These are phyloP conservation scores for Bombus pyrosoma DNA, from an alignment of 1,140 invertebrate species.

Conservation along the genomic window DNA sequence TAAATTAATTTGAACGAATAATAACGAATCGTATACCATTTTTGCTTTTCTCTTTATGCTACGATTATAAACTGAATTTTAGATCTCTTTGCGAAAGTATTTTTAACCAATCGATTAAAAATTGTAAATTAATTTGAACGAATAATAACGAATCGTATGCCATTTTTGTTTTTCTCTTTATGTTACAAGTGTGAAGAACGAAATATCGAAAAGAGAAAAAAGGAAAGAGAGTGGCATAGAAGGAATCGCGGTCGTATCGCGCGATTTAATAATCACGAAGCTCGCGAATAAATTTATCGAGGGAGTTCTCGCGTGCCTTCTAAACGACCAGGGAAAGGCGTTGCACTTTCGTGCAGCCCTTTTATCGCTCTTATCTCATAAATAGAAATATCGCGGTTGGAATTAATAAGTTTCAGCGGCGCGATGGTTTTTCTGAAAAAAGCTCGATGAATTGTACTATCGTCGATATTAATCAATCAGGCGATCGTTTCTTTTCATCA, in stretches of 20 bases:
- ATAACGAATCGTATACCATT: not conserved
- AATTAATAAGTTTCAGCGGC: not conserved
- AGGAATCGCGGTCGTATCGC: not conserved
- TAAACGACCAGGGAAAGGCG: not conserved
- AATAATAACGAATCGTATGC: too few relatives aligned
- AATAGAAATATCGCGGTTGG: constrained; percentile 13
- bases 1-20: too few relatives aligned
- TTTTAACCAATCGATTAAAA: too few relatives aligned
- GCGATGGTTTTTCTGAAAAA: not conserved
- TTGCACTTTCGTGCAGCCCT: constrained; percentile 11
- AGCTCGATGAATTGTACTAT: not conserved
- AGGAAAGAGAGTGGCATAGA: too few relatives aligned
- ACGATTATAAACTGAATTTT: too few relatives aligned
- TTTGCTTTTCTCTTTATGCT: not conserved
- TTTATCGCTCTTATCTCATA: constrained; percentile 29
- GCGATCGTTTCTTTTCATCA: not conserved
- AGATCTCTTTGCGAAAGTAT: too few relatives aligned
- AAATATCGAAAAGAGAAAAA: not conserved
- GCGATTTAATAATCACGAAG: not conserved
- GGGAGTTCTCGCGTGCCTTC: constrained; percentile 12
- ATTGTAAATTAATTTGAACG: too few relatives aligned
- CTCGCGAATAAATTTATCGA: constrained; percentile 8
- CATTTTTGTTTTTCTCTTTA: not conserved
- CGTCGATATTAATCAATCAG: too few relatives aligned
- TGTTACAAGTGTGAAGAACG: too few relatives aligned